Evolutionary conservation across 2,888 invertebrate species (phyloP).

Genomic region (Caenorhabditis sulstoni): DNA sequence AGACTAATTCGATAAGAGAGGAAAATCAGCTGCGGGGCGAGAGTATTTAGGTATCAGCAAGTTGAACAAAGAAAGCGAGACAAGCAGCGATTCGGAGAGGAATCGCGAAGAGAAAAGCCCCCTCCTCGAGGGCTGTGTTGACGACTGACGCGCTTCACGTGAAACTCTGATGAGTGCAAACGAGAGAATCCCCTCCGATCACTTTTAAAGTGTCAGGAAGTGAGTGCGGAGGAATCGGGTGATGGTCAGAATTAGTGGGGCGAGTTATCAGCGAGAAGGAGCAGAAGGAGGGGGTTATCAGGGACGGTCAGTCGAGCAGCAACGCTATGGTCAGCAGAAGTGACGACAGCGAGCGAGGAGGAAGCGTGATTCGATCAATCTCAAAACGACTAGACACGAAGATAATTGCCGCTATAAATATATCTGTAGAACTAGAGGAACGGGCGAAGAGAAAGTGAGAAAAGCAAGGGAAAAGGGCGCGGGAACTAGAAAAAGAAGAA

Average conservation of each 20-base stretch:
- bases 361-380: neutral
- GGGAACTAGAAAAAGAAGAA: conserved; percentile 8
- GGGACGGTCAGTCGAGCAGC: too few relatives aligned
- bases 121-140: neutral
- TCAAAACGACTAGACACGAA: too few relatives aligned
- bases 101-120: conserved; percentile 15
- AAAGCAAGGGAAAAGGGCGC: conserved; percentile 2
- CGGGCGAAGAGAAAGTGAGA: neutral
- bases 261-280: conserved; percentile 38
- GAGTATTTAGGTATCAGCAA: conserved; percentile 13
- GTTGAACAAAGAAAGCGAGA: conserved; percentile 29
- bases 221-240: conserved; percentile 7
- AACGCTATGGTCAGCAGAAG: conserved; percentile 4
- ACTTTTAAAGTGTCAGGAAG: neutral
- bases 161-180: conserved; percentile 11
- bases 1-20: neutral
- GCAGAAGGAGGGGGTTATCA: conserved; percentile 13
- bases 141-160: conserved; percentile 25
- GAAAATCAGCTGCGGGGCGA: conserved; percentile 23
- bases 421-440: conserved; percentile 2
- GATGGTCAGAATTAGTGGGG: conserved; percentile 45
- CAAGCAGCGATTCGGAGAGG: conserved; percentile 11
- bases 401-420: neutral
- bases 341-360: neutral
- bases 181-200: neutral